Evolutionary conservation across 2,797 vertebrate genomes (phyloP).

Genomic region (Apogon hyalosoma): DNA sequence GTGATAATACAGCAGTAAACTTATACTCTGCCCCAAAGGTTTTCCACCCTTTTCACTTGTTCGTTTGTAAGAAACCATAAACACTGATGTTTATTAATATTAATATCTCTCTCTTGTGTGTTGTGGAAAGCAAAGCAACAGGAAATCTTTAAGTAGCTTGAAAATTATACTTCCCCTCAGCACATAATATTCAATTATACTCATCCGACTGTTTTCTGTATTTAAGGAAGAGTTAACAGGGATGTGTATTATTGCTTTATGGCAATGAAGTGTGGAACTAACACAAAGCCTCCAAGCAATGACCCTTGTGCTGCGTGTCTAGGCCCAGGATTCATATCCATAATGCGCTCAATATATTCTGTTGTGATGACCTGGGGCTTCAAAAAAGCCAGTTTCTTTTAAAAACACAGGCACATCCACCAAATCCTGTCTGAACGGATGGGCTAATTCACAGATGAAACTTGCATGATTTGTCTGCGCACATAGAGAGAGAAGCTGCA

Average conservation of each 20-base stretch:
- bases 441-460: constrained; percentile 82
- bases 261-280: constrained; percentile 83
- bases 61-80: constrained; percentile 55
- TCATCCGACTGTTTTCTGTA: constrained; percentile 63
- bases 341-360: constrained; percentile 89
- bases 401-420: constrained; percentile 79
- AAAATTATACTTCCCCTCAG: constrained; percentile 74
- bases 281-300: constrained; percentile 80
- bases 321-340: constrained; percentile 87
- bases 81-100: constrained; percentile 61
- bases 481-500: constrained; percentile 47
- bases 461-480: constrained; percentile 76
- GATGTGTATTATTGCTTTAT: constrained; percentile 85
- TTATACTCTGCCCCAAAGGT: constrained; percentile 44
- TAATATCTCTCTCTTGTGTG: constrained; percentile 58
- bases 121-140: constrained; percentile 67
- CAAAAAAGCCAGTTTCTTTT: constrained; percentile 75
- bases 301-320: constrained; percentile 82
- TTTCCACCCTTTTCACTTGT: constrained; percentile 50
- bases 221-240: constrained; percentile 80
- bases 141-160: constrained; percentile 70
- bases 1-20: constrained; percentile 38
- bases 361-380: constrained; percentile 83
- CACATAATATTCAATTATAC: constrained; percentile 80
- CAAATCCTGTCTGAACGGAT: constrained; percentile 83